Conservation (phyloP, 1,140 invertebrate species). For the Calosoma granatense region DNA sequence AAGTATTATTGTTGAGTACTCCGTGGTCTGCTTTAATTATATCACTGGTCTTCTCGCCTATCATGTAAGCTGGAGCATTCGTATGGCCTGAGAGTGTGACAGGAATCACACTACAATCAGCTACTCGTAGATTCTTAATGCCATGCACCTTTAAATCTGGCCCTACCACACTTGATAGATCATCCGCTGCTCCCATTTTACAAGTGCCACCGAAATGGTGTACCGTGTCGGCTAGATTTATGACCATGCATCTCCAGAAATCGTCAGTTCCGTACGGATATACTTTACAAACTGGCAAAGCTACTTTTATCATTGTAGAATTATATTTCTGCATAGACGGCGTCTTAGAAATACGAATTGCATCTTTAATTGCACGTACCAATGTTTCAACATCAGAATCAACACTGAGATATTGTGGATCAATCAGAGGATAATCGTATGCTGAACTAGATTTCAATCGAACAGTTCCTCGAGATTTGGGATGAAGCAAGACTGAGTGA, state of each 20-base stretch:
- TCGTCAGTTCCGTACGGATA: conserved; percentile 29
- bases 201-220: conserved; percentile 48
- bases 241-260: conserved; percentile 46
- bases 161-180: conserved; percentile 40
- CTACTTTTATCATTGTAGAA: conserved; percentile 44
- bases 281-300: conserved; percentile 47
- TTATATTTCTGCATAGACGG: conserved; percentile 45
- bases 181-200: conserved; percentile 42
- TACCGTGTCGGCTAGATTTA: conserved; percentile 35
- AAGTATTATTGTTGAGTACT: too few relatives aligned
- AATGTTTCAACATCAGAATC: conserved; percentile 55
- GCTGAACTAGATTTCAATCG: conserved; percentile 56
- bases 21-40: conserved; percentile 46
- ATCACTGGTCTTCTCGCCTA: conserved; percentile 45
- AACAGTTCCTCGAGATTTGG: conserved; percentile 61
- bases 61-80: conserved; percentile 41
- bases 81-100: conserved; percentile 38
- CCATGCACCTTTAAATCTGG: conserved; percentile 35
- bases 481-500: conserved; percentile 51
- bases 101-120: conserved; percentile 32
- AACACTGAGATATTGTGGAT: conserved; percentile 64
- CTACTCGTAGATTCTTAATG: conserved; percentile 36
- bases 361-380: conserved; percentile 45
- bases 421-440: conserved; percentile 60
- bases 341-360: conserved; percentile 46